A percentile compares a stretch with the other conserved stretches of the same genome.
phyloP scores from a whole-genome alignment of 2,888 invertebrate species.

The Aleiodes testaceus region DNA sequence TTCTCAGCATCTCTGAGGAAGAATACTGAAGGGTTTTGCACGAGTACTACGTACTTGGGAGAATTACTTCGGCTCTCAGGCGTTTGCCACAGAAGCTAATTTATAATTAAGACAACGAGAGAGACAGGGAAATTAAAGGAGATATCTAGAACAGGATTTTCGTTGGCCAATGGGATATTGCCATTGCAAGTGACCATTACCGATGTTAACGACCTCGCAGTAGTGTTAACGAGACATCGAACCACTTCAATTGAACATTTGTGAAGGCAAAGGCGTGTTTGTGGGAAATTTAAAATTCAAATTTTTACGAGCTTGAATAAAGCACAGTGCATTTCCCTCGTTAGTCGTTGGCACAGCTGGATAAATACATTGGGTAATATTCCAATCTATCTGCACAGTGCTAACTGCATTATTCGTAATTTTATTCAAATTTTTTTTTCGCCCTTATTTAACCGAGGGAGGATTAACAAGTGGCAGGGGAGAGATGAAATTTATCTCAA shows the following conservation, averaged over 20 bases:
- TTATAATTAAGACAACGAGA: conserved; percentile 14
- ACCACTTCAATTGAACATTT: conserved; percentile 27
- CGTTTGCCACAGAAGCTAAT: neutral
- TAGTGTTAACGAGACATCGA: conserved; percentile 22
- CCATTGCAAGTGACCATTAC: conserved; percentile 20
- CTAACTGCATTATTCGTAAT: neutral
- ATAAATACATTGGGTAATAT: conserved; percentile 10
- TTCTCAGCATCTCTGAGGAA: neutral
- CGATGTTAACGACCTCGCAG: conserved; percentile 14
- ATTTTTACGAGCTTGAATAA: conserved; percentile 22
- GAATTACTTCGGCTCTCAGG: neutral
- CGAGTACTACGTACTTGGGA: neutral
- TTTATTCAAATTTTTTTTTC: conserved; percentile 1
- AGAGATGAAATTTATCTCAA: conserved; percentile 15
- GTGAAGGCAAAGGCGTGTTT: conserved; percentile 1
- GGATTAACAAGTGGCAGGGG: conserved; percentile 36
- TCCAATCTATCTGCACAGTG: no score
- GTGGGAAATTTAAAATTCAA: conserved; percentile 14
- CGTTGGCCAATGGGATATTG: neutral
- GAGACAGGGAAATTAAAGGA: neutral
- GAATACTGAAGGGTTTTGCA: neutral
- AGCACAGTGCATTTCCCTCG: conserved; percentile 14
- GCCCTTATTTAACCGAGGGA: neutral
- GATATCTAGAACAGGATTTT: conserved; percentile 5
- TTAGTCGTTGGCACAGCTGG: conserved; percentile 1